A percentile compares a stretch with the other conserved stretches of the same genome.
Conservation (phyloP, 2,113 vertebrate genomes). For the Nanorana parkeri region DNA sequence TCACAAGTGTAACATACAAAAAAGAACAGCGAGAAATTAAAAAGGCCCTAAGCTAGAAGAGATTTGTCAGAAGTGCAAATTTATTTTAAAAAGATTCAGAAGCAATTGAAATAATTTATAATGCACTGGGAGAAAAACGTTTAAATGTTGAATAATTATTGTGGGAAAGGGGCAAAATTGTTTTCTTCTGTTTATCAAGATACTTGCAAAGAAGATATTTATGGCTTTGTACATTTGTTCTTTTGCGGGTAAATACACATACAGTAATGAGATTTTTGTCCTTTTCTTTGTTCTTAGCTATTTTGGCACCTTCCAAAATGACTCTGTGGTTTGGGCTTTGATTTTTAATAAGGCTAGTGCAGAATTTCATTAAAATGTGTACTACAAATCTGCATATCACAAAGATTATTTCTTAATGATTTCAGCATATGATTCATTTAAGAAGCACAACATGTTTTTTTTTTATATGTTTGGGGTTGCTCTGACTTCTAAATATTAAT, state of each 20-base stretch:
- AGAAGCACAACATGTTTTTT: slow-evolving; percentile 35
- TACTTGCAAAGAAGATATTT: slow-evolving; percentile 41
- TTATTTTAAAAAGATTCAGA: slow-evolving; percentile 57
- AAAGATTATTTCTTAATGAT: slow-evolving; percentile 58
- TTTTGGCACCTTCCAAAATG: slow-evolving; percentile 53
- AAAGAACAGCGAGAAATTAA: slow-evolving; percentile 56
- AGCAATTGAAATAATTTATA: slow-evolving; percentile 59
- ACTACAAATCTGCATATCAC: slow-evolving; percentile 54
- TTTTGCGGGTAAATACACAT: slow-evolving; percentile 53
- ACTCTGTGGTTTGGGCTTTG: slow-evolving; percentile 54
- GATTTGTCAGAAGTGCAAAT: slow-evolving; percentile 58
- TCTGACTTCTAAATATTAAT: not conserved
- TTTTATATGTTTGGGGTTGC: slow-evolving; percentile 14
- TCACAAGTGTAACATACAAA: slow-evolving; percentile 53
- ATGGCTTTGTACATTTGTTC: slow-evolving; percentile 44
- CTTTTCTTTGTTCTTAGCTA: slow-evolving; percentile 56
- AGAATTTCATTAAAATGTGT: slow-evolving; percentile 54
- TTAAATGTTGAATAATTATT: slow-evolving; percentile 57
- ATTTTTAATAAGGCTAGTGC: slow-evolving; percentile 56
- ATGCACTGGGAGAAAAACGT: slow-evolving; percentile 41
- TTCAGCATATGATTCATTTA: slow-evolving; percentile 42
- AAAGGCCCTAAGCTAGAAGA: slow-evolving; percentile 53
- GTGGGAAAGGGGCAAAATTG: slow-evolving; percentile 34
- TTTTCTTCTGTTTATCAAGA: slow-evolving; percentile 47
- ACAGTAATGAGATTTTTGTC: slow-evolving; percentile 57